phyloP scores from a whole-genome alignment of 2,888 invertebrate genomes.

The Patella pellucida region DNA sequence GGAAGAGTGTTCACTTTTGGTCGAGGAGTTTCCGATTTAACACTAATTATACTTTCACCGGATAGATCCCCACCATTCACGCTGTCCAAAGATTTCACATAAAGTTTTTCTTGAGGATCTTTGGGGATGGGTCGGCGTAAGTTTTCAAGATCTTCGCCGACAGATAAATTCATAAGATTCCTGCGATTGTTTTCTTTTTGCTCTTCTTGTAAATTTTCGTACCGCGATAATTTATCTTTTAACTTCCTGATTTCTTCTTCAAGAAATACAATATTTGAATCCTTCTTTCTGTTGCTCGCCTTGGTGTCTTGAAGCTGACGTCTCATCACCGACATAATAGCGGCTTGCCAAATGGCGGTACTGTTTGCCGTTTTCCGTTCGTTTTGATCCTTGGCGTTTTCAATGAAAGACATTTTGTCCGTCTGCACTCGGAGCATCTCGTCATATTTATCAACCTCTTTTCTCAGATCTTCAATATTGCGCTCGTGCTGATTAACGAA shows the following conservation, averaged over 20 bases:
- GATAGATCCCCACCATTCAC: slow-evolving; percentile 14
- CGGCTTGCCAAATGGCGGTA: slow-evolving; percentile 51
- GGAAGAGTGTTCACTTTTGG: slow-evolving; percentile 8
- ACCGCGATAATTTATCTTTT: slow-evolving; percentile 31
- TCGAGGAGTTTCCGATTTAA: not conserved
- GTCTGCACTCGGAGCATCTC: slow-evolving; percentile 38
- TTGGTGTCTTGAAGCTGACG: slow-evolving; percentile 55
- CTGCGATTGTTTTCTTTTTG: not conserved
- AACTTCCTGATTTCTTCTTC: slow-evolving; percentile 47
- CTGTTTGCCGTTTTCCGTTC: slow-evolving; percentile 35
- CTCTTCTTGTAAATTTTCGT: slow-evolving; percentile 5
- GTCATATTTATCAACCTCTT: slow-evolving; percentile 36
- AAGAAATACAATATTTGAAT: slow-evolving; percentile 42
- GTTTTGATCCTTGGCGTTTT: not conserved
- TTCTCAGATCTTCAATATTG: slow-evolving; percentile 41
- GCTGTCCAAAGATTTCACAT: slow-evolving; percentile 19
- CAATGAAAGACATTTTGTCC: slow-evolving; percentile 26
- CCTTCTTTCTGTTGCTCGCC: slow-evolving; percentile 46
- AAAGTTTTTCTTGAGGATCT: slow-evolving; percentile 11
- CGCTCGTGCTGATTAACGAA: slow-evolving; percentile 50
- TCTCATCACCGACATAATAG: slow-evolving; percentile 55
- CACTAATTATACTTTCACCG: not conserved
- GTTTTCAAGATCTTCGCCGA: not conserved
- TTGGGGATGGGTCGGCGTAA: not conserved
- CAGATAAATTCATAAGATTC: not conserved